Evolutionary conservation across 2,113 vertebrate species (phyloP).

Genomic region (Pseudonaja textilis): DNA sequence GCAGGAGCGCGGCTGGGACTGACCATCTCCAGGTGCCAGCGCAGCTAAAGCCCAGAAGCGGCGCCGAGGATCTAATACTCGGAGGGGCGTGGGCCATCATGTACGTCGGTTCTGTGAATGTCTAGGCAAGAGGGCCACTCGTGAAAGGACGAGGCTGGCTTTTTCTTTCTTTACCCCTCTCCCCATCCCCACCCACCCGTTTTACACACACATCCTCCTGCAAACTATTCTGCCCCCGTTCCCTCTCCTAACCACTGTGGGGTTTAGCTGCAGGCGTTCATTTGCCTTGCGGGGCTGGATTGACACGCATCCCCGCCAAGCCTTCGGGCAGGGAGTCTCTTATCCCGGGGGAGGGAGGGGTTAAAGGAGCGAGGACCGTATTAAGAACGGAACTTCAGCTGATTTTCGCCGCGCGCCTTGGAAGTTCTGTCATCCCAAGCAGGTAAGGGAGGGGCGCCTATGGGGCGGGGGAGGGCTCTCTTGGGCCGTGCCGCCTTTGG

Average conservation of each 20-base stretch:
- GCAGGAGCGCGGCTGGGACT: not conserved
- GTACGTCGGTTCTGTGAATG: slow-evolving; percentile 1
- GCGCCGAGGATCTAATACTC: not conserved
- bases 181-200: not conserved
- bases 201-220: not conserved
- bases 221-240: too few relatives aligned
- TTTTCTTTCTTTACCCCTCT: not conserved
- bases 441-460: not conserved
- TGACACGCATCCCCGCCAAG: not conserved
- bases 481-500: not conserved
- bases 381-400: not conserved
- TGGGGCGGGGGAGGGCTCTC: not conserved
- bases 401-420: not conserved
- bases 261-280: not conserved
- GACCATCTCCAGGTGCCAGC: not conserved
- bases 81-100: too few relatives aligned
- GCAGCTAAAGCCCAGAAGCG: not conserved
- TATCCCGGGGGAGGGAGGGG: not conserved
- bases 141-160: not conserved
- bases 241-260: not conserved
- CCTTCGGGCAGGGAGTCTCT: not conserved
- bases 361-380: not conserved
- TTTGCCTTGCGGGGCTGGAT: not conserved
- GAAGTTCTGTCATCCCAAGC: not conserved
- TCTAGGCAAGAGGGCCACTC: not conserved